phyloP scores from a whole-genome alignment of 2,797 vertebrate species.

The Vipera ursinii region DNA sequence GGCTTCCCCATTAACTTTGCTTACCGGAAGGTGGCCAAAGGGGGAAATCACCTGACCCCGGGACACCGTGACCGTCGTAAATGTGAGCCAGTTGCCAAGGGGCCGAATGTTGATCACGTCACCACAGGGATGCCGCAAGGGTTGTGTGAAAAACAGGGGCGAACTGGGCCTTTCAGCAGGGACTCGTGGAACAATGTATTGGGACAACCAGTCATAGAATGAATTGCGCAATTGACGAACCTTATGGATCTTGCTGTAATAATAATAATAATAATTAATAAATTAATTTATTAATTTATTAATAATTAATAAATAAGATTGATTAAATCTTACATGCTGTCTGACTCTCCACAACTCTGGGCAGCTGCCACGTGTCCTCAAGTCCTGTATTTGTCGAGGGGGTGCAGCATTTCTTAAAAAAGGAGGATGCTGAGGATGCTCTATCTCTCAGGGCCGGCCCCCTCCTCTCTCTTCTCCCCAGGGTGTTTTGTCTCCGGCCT shows the following conservation, averaged over 20 bases:
- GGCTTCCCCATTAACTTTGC: too few species aligned
- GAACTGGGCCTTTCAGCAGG: not conserved
- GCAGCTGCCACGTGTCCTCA: not conserved
- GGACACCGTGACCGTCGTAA: too few species aligned
- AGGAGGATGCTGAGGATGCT: too few species aligned
- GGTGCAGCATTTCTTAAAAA: not conserved
- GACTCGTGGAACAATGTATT: not conserved
- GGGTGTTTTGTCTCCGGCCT: conserved; percentile 92
- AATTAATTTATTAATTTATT: too few species aligned
- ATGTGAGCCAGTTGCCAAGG: too few species aligned
- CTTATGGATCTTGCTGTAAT: not conserved
- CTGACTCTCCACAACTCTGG: not conserved
- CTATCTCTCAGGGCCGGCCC: fast-evolving
- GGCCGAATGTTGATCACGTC: too few species aligned
- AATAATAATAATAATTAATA: too few species aligned
- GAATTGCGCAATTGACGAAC: not conserved
- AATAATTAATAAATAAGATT: not conserved
- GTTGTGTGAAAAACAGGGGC: too few species aligned
- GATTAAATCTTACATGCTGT: not conserved
- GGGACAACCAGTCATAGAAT: not conserved
- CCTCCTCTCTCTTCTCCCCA: conserved; percentile 44
- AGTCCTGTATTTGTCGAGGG: not conserved
- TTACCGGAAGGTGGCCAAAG: too few species aligned
- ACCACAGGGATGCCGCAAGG: too few species aligned
- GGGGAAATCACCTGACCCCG: too few species aligned